These are phyloP conservation scores for Aptenodytes patagonicus DNA, from an alignment of 2,113 vertebrate genomes.

Conservation along the genomic window DNA sequence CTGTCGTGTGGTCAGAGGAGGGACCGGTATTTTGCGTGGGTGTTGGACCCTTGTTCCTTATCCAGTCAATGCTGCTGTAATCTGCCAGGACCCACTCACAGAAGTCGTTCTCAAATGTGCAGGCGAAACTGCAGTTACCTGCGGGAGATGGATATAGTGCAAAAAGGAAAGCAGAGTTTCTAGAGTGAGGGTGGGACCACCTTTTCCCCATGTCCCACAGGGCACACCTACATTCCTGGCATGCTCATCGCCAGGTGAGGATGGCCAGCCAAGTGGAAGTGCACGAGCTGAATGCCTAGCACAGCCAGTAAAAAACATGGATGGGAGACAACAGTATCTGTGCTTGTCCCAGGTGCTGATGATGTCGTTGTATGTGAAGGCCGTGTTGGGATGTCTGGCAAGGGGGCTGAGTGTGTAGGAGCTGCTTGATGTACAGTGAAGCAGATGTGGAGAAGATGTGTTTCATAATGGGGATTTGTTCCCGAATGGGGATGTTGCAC, in stretches of 20 bases:
- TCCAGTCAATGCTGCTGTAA: conserved; percentile 80
- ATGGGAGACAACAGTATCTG: neutral
- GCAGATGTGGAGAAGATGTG: neutral
- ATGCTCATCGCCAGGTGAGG: no score
- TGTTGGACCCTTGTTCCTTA: conserved; percentile 75
- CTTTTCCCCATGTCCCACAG: neutral
- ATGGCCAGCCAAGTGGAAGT: neutral
- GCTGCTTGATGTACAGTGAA: neutral
- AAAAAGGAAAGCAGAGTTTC: neutral
- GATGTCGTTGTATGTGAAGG: neutral
- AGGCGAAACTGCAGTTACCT: neutral
- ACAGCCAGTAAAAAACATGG: neutral
- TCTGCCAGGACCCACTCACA: conserved; percentile 76
- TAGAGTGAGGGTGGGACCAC: neutral
- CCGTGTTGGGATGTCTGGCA: rapidly evolving
- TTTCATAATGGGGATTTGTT: neutral
- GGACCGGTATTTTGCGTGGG: conserved; percentile 75
- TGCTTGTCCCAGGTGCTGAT: neutral
- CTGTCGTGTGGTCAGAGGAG: conserved; percentile 78
- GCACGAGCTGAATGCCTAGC: neutral
- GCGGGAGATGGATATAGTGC: neutral
- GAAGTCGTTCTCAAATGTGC: conserved; percentile 69
- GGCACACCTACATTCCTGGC: neutral
- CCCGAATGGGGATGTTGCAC: neutral
- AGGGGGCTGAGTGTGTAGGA: neutral